These are phyloP conservation scores for Clanis bilineata DNA, from an alignment of 2,888 invertebrate species.

Conservation along the genomic window DNA sequence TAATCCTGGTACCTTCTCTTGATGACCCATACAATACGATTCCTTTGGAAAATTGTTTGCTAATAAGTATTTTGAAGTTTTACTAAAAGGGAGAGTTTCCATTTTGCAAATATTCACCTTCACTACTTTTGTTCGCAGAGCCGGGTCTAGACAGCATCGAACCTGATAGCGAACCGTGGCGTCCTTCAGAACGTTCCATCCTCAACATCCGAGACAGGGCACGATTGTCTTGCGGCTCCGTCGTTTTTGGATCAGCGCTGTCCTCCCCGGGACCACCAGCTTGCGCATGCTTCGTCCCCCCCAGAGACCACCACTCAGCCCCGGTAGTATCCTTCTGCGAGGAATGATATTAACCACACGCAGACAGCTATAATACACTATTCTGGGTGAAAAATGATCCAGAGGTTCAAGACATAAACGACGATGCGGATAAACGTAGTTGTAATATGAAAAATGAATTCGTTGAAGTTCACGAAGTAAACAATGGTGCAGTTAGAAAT, in stretches of 20 bases:
- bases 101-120: no score
- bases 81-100: no score
- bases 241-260: constrained; percentile 67
- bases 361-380: constrained; percentile 26
- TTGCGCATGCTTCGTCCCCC: constrained; percentile 72
- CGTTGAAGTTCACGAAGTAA: background rate
- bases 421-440: background rate
- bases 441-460: background rate
- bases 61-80: no score
- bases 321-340: constrained; percentile 84
- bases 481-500: background rate
- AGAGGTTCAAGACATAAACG: constrained; percentile 18
- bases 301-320: constrained; percentile 79
- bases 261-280: constrained; percentile 72
- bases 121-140: constrained; percentile 46
- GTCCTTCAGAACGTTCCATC: constrained; percentile 57
- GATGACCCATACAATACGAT: no score
- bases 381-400: constrained; percentile 37
- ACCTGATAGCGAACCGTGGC: constrained; percentile 48
- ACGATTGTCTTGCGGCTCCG: constrained; percentile 64
- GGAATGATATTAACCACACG: constrained; percentile 67
- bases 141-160: constrained; percentile 46
- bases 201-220: constrained; percentile 66
- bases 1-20: no score
- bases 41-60: no score